These are phyloP conservation scores for Oreochromis grahami DNA, from an alignment of 2,797 vertebrate species.

Conservation along the genomic window DNA sequence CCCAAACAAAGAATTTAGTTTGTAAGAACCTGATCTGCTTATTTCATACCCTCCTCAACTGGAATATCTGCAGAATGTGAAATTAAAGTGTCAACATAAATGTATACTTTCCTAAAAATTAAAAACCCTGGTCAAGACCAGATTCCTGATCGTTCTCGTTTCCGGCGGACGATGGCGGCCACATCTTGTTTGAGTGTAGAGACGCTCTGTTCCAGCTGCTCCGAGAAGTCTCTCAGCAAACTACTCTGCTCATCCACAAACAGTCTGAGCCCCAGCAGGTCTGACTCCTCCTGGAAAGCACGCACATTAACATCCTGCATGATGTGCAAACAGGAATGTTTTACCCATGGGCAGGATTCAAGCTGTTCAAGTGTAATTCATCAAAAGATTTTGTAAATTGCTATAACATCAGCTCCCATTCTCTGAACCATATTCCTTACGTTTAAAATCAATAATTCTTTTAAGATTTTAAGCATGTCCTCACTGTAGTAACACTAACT, in stretches of 20 bases:
- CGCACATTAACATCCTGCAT: background rate
- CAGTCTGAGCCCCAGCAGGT: constrained; percentile 74
- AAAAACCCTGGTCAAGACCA: constrained; percentile 55
- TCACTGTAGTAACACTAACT: background rate
- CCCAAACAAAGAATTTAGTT: background rate
- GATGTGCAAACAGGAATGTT: background rate
- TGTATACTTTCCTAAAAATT: background rate
- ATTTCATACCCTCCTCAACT: background rate
- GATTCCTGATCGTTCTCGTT: constrained; percentile 75
- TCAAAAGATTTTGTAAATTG: background rate
- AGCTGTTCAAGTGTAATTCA: background rate
- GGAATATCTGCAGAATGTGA: background rate
- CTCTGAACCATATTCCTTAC: background rate
- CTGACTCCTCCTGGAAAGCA: constrained; percentile 81
- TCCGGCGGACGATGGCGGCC: constrained; percentile 82
- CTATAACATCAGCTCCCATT: background rate
- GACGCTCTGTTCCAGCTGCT: constrained; percentile 82
- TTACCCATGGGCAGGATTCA: background rate
- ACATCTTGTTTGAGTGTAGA: constrained; percentile 84
- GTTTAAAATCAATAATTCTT: background rate
- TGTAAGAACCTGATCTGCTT: background rate
- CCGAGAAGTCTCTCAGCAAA: constrained; percentile 81
- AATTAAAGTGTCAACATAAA: background rate
- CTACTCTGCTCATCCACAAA: constrained; percentile 80
- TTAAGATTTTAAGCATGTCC: background rate